These are phyloP conservation scores for Microcebus jonahi DNA, from an alignment of 2,113 vertebrate genomes.

Conservation along the genomic window DNA sequence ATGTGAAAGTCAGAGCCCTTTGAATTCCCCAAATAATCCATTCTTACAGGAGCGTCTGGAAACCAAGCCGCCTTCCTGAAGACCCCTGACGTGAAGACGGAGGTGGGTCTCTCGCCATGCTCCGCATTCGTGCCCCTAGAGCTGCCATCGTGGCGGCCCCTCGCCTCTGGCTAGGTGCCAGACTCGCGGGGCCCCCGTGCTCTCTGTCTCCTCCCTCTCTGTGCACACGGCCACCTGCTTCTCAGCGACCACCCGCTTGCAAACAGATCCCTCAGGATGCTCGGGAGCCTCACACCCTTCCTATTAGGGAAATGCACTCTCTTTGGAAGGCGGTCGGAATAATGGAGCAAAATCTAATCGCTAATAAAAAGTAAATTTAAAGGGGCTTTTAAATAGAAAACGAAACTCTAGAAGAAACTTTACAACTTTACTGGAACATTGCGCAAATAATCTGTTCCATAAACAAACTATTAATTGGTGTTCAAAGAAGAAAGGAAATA, in stretches of 20 bases:
- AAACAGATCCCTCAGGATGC: neutral
- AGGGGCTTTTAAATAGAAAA: neutral
- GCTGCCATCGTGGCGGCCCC: neutral
- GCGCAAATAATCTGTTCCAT: neutral
- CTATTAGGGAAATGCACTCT: fast-evolving
- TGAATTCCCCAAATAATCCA: neutral
- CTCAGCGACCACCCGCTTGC: neutral
- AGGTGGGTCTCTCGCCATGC: neutral
- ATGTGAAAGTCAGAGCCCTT: neutral
- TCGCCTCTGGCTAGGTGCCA: too few species aligned
- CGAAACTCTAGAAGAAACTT: neutral
- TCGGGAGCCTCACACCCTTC: neutral
- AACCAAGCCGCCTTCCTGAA: neutral
- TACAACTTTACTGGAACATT: neutral
- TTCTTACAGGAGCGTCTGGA: neutral
- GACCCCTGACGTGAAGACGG: neutral
- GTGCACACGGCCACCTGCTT: neutral
- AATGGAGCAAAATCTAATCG: neutral
- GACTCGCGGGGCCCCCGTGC: too few species aligned
- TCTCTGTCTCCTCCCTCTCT: too few species aligned
- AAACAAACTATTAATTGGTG: neutral
- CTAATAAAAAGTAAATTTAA: neutral
- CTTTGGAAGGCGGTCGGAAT: neutral
- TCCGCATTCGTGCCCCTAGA: neutral
- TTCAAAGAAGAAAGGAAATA: neutral